These are phyloP conservation scores for Myrmophylax atrothorax DNA, from an alignment of 2,113 vertebrate genomes.

Conservation along the genomic window DNA sequence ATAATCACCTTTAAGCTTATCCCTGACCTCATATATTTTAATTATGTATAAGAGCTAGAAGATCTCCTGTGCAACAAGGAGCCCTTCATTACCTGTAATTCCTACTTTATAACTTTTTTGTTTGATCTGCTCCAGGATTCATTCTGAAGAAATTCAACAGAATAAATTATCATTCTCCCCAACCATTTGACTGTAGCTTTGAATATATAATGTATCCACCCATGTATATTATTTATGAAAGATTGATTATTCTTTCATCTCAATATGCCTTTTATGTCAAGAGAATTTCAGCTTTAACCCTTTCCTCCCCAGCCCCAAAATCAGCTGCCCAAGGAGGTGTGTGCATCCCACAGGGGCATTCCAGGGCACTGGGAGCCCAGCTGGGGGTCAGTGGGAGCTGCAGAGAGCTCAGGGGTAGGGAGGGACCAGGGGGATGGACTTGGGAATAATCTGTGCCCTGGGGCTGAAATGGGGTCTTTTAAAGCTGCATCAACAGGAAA, in stretches of 20 bases:
- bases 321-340: background rate
- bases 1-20: constrained; percentile 53
- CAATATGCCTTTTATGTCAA: constrained; percentile 70
- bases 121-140: constrained; percentile 79
- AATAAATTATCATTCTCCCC: constrained; percentile 77
- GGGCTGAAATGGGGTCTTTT: background rate
- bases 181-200: constrained; percentile 70
- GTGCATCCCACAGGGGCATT: background rate
- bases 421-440: background rate
- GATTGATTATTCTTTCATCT: constrained; percentile 75
- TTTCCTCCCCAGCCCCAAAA: background rate
- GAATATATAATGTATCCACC: constrained; percentile 72
- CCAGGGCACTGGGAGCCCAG: background rate
- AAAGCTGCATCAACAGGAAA: background rate
- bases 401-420: background rate
- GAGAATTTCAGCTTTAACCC: constrained; percentile 46
- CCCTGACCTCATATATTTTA: constrained; percentile 64
- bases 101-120: constrained; percentile 82
- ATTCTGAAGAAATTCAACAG: constrained; percentile 76
- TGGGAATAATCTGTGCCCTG: background rate
- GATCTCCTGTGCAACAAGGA: constrained; percentile 59
- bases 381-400: background rate
- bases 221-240: constrained; percentile 79
- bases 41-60: constrained; percentile 56
- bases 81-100: constrained; percentile 77